These are phyloP conservation scores for Illadopsis cleaveri DNA, from an alignment of 2,113 vertebrate genomes.

Conservation along the genomic window DNA sequence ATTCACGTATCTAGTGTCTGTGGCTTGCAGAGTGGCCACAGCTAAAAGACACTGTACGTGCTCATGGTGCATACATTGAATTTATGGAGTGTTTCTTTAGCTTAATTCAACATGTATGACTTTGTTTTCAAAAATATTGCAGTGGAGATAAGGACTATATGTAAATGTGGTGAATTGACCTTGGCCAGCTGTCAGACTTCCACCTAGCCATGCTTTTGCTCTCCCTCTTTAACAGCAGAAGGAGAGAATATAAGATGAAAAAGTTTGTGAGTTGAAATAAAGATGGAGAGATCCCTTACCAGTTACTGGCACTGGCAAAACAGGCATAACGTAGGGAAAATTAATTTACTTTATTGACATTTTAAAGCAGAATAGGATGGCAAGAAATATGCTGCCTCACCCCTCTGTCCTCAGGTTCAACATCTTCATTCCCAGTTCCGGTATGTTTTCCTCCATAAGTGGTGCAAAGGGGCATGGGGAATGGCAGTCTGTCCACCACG, in stretches of 20 bases:
- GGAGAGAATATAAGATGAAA: not conserved
- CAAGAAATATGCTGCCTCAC: not conserved
- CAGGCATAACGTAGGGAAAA: not conserved
- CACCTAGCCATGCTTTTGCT: not conserved
- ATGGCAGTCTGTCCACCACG: accelerated
- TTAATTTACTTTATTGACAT: not conserved
- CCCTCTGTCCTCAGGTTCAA: not conserved
- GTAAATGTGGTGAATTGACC: not conserved
- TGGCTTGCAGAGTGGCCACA: not conserved
- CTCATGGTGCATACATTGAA: not conserved
- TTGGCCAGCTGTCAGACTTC: not conserved
- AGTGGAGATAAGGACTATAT: not conserved
- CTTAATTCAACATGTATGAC: not conserved
- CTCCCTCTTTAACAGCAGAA: not conserved
- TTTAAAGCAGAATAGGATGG: not conserved
- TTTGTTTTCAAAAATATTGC: not conserved
- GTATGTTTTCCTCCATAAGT: not conserved
- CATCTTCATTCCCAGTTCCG: not conserved
- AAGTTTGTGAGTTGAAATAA: not conserved
- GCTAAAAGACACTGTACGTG: not conserved
- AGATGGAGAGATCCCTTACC: not conserved
- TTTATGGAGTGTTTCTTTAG: not conserved
- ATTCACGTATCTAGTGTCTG: not conserved
- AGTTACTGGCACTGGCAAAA: not conserved
- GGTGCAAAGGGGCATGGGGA: accelerated